Conservation (phyloP, 2,113 vertebrate species). For the Cephalophus harveyi region DNA sequence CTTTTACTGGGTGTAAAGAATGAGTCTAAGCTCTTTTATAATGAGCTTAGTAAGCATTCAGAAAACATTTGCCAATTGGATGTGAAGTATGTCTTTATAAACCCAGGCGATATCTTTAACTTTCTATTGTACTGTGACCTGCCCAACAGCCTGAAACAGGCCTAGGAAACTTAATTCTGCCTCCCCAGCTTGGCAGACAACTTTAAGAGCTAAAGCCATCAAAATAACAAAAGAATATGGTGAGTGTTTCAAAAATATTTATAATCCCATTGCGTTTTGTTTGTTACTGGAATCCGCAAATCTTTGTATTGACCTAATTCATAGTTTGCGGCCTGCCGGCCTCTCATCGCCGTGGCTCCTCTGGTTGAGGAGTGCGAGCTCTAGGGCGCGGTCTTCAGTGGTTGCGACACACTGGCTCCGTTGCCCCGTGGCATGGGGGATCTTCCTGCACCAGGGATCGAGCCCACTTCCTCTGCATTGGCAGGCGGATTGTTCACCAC, state of each 20-base stretch:
- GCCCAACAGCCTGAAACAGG: background rate
- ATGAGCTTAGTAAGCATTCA: background rate
- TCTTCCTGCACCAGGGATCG: background rate
- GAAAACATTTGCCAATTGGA: background rate
- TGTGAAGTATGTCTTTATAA: background rate
- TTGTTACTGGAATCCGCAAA: background rate
- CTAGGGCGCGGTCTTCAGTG: background rate
- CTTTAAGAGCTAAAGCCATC: background rate
- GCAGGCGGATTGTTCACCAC: background rate
- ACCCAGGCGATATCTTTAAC: background rate
- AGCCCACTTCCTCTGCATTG: background rate
- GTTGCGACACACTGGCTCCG: rapidly evolving
- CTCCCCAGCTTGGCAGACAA: background rate
- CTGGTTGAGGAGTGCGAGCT: background rate
- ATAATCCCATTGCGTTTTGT: background rate
- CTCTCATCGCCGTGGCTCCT: background rate
- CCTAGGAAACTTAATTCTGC: background rate
- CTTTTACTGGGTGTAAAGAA: background rate
- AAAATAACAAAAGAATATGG: background rate
- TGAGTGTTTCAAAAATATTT: background rate
- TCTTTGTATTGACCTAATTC: background rate
- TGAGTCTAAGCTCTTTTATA: background rate
- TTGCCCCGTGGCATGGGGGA: background rate
- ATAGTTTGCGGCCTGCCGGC: background rate
- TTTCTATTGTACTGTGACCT: background rate